These are phyloP conservation scores for Molothrus aeneus DNA, from an alignment of 2,797 vertebrate species.

Conservation along the genomic window DNA sequence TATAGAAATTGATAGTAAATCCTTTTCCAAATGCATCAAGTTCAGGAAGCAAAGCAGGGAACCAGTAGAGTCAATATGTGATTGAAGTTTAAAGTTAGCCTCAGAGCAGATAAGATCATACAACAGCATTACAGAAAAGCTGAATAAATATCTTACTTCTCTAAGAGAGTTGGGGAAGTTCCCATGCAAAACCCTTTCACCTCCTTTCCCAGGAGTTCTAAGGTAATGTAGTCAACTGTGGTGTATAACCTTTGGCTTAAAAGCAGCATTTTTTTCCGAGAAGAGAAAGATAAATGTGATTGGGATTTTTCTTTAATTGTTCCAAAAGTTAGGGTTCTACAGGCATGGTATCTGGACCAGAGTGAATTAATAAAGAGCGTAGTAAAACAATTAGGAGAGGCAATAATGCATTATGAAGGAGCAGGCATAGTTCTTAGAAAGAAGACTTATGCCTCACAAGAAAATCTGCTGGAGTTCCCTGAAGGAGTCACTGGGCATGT, in stretches of 20 bases:
- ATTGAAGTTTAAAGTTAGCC: not conserved
- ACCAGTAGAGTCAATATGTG: not conserved
- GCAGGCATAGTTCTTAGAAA: not conserved
- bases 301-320: not conserved
- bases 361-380: not conserved
- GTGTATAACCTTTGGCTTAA: not conserved
- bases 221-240: not conserved
- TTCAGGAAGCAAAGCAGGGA: not conserved
- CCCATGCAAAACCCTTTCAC: not conserved
- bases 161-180: not conserved
- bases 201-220: not conserved
- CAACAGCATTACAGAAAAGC: not conserved
- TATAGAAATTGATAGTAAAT: not conserved
- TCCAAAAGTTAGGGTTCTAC: not conserved
- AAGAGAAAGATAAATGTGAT: not conserved
- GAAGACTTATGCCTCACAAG: not conserved
- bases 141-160: not conserved
- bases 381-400: not conserved
- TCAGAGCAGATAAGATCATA: not conserved
- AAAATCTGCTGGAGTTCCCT: not conserved
- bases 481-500: not conserved
- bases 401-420: not conserved
- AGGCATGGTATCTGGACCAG: not conserved
- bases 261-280: not conserved
- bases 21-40: not conserved